Evolutionary conservation across 1,140 invertebrate genomes (phyloP).

Genomic region (Pectinophora gossypiella): DNA sequence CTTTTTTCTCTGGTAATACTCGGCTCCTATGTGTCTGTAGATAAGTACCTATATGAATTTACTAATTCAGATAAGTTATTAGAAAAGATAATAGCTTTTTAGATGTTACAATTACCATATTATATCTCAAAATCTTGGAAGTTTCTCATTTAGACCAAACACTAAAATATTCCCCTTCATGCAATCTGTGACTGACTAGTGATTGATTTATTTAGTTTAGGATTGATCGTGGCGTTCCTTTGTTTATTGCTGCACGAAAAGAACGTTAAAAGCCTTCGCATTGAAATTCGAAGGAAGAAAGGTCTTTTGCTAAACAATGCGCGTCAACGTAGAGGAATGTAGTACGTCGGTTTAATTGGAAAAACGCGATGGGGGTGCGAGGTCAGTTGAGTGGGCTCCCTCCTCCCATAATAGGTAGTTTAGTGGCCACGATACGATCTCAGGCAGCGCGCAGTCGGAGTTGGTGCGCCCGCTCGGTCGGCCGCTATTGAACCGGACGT

Average conservation of each 20-base stretch:
- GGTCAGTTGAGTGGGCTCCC: constrained; percentile 62
- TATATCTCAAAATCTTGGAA: too few relatives aligned
- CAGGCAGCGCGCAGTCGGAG: constrained; percentile 42
- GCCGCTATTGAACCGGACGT: constrained; percentile 1
- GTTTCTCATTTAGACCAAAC: too few relatives aligned
- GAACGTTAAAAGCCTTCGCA: constrained; percentile 11
- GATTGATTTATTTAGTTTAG: too few relatives aligned
- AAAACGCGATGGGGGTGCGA: constrained; percentile 72
- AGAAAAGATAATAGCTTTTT: too few relatives aligned
- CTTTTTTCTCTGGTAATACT: too few relatives aligned
- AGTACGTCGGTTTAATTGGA: constrained; percentile 67
- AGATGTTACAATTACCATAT: too few relatives aligned
- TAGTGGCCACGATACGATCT: constrained; percentile 58
- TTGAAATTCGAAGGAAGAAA: constrained; percentile 18
- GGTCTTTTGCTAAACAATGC: constrained; percentile 26
- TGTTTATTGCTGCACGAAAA: neutral
- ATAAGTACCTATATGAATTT: too few relatives aligned
- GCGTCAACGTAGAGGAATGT: constrained; percentile 62
- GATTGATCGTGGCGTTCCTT: too few relatives aligned
- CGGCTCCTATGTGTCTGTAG: too few relatives aligned
- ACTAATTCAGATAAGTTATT: too few relatives aligned
- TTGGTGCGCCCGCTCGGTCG: constrained; percentile 39
- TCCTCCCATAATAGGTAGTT: constrained; percentile 55
- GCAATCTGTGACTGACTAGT: too few relatives aligned
- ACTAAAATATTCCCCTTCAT: too few relatives aligned